Percentiles rank a stretch among this genome's conserved stretches.
These are phyloP conservation scores for Agriopis leucophaearia DNA, from an alignment of 2,888 invertebrate species.

Conservation along the genomic window DNA sequence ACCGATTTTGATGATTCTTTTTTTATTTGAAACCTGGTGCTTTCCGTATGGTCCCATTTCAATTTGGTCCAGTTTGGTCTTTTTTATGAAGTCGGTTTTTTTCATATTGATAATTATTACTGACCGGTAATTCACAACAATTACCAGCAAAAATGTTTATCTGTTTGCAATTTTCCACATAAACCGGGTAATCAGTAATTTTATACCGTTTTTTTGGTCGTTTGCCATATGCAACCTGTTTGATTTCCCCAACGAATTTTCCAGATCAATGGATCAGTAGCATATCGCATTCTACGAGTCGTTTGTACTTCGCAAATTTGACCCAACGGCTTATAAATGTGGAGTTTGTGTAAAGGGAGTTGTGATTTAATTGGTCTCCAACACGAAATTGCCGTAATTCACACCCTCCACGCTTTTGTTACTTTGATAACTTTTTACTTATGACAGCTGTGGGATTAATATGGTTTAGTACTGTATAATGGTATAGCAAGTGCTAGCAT, in stretches of 20 bases:
- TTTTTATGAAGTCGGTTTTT: no score
- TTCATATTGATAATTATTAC: no score
- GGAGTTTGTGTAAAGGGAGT: slow-evolving; percentile 16
- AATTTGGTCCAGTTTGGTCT: no score
- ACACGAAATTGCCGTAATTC: slow-evolving; percentile 26
- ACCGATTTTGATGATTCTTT: no score
- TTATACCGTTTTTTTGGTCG: neutral
- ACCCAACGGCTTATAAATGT: slow-evolving; percentile 15
- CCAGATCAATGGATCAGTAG: neutral
- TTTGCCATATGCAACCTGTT: slow-evolving; percentile 12
- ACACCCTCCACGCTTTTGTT: slow-evolving; percentile 11
- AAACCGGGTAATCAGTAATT: neutral
- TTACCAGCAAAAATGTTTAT: no score
- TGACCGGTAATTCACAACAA: no score
- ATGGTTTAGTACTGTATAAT: neutral
- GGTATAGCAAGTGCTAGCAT: no score
- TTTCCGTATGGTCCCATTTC: no score
- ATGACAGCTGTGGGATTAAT: slow-evolving; percentile 14
- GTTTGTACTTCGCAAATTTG: slow-evolving; percentile 7
- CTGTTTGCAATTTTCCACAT: neutral
- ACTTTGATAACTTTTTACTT: slow-evolving; percentile 26
- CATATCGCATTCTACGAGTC: slow-evolving; percentile 10
- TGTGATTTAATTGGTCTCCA: slow-evolving; percentile 23
- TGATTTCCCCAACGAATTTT: neutral
- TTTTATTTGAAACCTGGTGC: no score